Evolutionary conservation across 2,113 vertebrate genomes (phyloP).

Genomic region (Elachura formosa): DNA sequence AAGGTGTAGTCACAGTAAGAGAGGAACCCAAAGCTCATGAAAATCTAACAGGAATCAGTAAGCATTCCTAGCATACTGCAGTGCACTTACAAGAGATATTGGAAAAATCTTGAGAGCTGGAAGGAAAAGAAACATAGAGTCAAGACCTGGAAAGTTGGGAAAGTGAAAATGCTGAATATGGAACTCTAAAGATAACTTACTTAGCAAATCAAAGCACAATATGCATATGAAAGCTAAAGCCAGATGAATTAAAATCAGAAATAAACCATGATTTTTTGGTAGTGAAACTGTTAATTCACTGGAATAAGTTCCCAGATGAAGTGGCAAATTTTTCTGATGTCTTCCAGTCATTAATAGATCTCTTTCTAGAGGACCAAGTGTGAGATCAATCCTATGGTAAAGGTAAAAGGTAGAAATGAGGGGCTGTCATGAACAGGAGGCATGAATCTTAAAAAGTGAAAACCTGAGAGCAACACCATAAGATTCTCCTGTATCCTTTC

Average conservation of each 20-base stretch:
- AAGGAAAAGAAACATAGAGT: neutral
- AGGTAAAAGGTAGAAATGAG: neutral
- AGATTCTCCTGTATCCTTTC: neutral
- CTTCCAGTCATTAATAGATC: neutral
- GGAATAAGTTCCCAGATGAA: neutral
- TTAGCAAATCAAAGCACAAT: neutral
- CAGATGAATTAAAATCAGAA: neutral
- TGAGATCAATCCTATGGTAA: neutral
- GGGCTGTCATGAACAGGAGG: neutral
- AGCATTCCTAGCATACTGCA: neutral
- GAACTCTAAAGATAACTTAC: neutral
- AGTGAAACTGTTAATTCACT: neutral
- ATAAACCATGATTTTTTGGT: neutral
- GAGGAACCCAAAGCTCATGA: neutral
- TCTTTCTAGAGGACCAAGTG: neutral
- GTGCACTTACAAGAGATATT: neutral
- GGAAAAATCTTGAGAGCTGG: neutral
- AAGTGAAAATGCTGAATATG: neutral
- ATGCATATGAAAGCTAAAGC: neutral
- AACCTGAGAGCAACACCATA: neutral
- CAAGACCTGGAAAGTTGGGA: neutral
- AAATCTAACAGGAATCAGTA: accelerated
- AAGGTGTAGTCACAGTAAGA: neutral
- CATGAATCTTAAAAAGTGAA: neutral
- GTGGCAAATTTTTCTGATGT: neutral